These are phyloP conservation scores for Anolis sagrei DNA, from an alignment of 2,113 vertebrate species.

Conservation along the genomic window DNA sequence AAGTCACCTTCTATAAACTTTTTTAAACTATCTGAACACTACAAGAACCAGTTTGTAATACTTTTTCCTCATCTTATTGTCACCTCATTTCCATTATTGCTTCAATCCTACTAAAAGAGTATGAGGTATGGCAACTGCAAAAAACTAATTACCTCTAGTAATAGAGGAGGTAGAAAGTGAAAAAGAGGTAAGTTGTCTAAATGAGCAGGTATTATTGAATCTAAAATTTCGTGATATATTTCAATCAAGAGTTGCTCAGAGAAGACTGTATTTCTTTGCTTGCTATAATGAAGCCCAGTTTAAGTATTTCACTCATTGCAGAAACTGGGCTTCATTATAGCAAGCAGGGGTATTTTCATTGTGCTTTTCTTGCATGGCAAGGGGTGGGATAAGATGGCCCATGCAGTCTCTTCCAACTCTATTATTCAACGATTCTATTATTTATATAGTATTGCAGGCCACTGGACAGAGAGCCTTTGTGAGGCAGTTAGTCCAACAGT, in stretches of 20 bases:
- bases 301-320: too few species aligned
- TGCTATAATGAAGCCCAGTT: too few species aligned
- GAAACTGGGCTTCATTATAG: too few species aligned
- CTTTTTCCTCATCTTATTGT: background rate
- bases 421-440: too few species aligned
- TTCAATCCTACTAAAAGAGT: background rate
- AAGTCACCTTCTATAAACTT: too few species aligned
- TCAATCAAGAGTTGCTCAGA: background rate
- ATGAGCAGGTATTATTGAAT: background rate
- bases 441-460: background rate
- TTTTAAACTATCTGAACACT: background rate
- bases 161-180: background rate
- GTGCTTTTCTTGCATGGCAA: too few species aligned
- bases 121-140: background rate
- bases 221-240: background rate
- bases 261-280: background rate
- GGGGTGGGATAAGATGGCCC: too few species aligned
- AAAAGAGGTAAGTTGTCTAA: background rate
- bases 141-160: background rate
- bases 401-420: too few species aligned
- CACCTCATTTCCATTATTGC: background rate
- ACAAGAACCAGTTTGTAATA: background rate
- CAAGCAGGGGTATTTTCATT: too few species aligned
- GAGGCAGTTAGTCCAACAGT: too few species aligned
- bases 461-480: too few species aligned